These are phyloP conservation scores for Xiphias gladius DNA, from an alignment of 2,113 vertebrate genomes.

Conservation along the genomic window DNA sequence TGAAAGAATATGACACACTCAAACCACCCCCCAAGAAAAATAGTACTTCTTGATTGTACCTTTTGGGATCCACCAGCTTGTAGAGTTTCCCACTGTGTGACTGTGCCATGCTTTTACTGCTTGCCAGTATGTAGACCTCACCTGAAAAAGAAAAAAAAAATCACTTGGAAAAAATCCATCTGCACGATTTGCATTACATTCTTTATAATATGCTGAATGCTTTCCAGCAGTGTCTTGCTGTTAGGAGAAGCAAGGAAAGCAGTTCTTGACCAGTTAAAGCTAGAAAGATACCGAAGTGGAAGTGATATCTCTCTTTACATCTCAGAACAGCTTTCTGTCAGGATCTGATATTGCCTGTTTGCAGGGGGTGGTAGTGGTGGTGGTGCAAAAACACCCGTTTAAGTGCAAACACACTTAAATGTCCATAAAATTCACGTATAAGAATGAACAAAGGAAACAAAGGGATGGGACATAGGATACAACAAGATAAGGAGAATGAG, in stretches of 20 bases:
- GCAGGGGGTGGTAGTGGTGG: too few relatives aligned
- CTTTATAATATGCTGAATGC: neutral
- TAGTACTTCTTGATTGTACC: slow-evolving; percentile 80
- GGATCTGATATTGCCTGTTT: too few relatives aligned
- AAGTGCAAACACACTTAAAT: neutral
- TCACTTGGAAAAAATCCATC: slow-evolving; percentile 28
- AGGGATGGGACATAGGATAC: slow-evolving; percentile 16
- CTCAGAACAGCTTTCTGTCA: too few relatives aligned
- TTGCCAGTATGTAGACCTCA: slow-evolving; percentile 96
- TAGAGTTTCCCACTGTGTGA: slow-evolving; percentile 96
- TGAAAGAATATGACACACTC: slow-evolving; percentile 4
- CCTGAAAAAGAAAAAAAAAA: slow-evolving; percentile 84
- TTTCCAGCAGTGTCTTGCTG: neutral
- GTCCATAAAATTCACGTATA: neutral
- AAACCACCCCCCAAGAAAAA: neutral
- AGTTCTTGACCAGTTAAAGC: too few relatives aligned
- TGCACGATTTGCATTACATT: slow-evolving; percentile 13
- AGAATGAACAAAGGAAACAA: slow-evolving; percentile 21
- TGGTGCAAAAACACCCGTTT: too few relatives aligned
- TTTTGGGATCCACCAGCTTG: slow-evolving; percentile 97
- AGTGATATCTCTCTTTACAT: too few relatives aligned
- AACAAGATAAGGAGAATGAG: slow-evolving; percentile 24
- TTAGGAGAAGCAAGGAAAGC: too few relatives aligned
- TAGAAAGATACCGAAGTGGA: too few relatives aligned
- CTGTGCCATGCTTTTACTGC: slow-evolving; percentile 95